Conservation (phyloP, 2,113 vertebrate genomes). For the Actenoides lindsayi region DNA sequence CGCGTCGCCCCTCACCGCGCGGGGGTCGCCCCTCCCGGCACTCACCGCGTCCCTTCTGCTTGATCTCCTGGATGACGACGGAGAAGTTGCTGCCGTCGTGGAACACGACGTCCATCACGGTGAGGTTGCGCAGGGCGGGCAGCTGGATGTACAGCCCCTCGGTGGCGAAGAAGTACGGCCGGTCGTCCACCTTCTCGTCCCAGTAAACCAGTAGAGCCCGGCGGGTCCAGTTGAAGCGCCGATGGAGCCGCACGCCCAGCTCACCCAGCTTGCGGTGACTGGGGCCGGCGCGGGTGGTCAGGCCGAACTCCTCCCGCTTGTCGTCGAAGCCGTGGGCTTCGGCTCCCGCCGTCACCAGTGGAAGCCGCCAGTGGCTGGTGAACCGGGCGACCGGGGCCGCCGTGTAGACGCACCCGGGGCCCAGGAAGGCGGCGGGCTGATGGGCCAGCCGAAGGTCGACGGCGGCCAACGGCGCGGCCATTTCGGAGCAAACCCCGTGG, state of each 20-base stretch:
- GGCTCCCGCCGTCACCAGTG: conserved; percentile 88
- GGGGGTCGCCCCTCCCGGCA: not conserved
- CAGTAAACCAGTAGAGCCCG: conserved; percentile 85
- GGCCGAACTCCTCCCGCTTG: conserved; percentile 69
- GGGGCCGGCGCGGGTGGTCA: conserved; percentile 88
- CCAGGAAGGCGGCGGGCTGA: conserved; percentile 86
- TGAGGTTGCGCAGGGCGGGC: conserved; percentile 78
- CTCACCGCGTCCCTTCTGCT: conserved; percentile 81
- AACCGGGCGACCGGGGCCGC: conserved; percentile 87
- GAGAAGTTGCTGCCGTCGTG: conserved; percentile 71
- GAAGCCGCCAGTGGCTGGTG: conserved; percentile 88
- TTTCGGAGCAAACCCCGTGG: conserved; percentile 85
- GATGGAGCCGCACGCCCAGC: conserved; percentile 82
- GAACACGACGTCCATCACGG: conserved; percentile 76
- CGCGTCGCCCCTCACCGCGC: not conserved
- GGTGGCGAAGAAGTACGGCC: conserved; percentile 85
- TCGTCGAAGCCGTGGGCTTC: conserved; percentile 83
- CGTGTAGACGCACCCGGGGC: conserved; percentile 90
- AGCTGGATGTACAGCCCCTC: conserved; percentile 86
- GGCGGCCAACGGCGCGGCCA: conserved; percentile 84
- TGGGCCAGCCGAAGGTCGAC: conserved; percentile 86
- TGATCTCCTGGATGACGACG: conserved; percentile 78
- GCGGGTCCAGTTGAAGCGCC: conserved; percentile 83
- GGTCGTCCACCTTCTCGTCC: conserved; percentile 76
- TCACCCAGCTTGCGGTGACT: conserved; percentile 90